Base-by-base conservation (phyloP, 1,140 invertebrate species). In the Drosophila repletoides region DNA sequence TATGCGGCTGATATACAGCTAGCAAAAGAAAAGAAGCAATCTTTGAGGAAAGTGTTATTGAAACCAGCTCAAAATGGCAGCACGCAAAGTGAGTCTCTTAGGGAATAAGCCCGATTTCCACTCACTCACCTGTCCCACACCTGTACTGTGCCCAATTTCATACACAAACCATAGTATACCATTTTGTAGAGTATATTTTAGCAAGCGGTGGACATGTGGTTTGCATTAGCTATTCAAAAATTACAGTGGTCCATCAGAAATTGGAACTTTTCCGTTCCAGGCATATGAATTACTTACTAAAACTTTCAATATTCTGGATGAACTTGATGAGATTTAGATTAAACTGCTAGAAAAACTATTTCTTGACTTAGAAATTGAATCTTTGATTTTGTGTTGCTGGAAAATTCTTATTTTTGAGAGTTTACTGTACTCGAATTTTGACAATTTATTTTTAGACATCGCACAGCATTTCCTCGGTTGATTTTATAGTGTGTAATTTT, bases 161-260 rank as follows among this genome's bases (percentile, higher is more conserved):
- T 33, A 64, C 14, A 51, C 43, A 10, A 66, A n/a, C n/a, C n/a
- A n/a, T n/a, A n/a, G n/a, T 36, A 46, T 79, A 70, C 58, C 59
- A 72, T 73, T 17, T 4, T 21, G 24, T 40, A 40, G 36, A 38
- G 64, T 41, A 38, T 15, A 31, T 53, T 38, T 53, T 7, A 29
- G 7, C 19, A 48, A 71, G 61, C 80, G 71, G 80, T 86, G 79
- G 79, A 84, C 80, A 86, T 86, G 63, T 86, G 80, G 55, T 63
- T 76, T 86, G 67, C 76, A 86, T 86, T 86, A 86, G 80, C 80
- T 84, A 76, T 84, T 75, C 80, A 71, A 66, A 73, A 83, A 69
- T n/a, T n/a, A n/a, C n/a, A n/a, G n/a, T n/a, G n/a, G n/a, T n/a
- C n/a, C n/a, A n/a, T n/a, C n/a, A n/a, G n/a, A n/a, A n/a, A n/a